Conservation (phyloP, 2,797 vertebrate species). For the Numenius phaeopus region DNA sequence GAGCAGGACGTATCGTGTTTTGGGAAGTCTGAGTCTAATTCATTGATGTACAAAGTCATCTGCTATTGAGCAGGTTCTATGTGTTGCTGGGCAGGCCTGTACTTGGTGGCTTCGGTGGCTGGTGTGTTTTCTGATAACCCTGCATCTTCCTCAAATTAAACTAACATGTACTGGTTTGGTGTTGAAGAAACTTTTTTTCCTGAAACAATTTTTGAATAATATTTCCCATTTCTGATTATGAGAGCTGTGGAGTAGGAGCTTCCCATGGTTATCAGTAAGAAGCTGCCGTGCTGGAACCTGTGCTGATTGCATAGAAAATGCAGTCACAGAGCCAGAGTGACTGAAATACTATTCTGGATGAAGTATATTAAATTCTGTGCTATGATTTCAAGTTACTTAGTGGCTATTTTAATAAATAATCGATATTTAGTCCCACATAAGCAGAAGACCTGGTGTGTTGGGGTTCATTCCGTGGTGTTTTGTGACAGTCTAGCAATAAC, state of each 20-base stretch:
- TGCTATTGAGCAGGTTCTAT: not conserved
- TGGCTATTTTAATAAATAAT: not conserved
- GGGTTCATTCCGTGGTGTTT: not conserved
- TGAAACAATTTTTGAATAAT: not conserved
- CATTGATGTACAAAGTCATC: fast-evolving
- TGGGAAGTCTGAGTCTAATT: not conserved
- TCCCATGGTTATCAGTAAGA: not conserved
- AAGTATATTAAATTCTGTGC: not conserved
- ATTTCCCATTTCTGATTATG: not conserved
- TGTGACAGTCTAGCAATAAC: not conserved
- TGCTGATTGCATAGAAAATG: not conserved
- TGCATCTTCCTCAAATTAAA: not conserved
- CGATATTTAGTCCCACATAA: not conserved
- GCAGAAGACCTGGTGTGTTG: not conserved
- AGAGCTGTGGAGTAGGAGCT: not conserved
- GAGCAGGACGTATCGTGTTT: not conserved
- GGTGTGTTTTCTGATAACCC: not conserved
- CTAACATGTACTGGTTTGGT: not conserved
- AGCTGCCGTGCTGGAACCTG: not conserved
- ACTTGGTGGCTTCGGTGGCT: not conserved
- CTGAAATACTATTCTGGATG: not conserved
- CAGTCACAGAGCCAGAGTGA: not conserved
- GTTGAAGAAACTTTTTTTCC: not conserved
- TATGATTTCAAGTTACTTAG: not conserved
- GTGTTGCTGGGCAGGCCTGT: not conserved